Conservation (phyloP, 1,140 invertebrate genomes). For the Limonius californicus region DNA sequence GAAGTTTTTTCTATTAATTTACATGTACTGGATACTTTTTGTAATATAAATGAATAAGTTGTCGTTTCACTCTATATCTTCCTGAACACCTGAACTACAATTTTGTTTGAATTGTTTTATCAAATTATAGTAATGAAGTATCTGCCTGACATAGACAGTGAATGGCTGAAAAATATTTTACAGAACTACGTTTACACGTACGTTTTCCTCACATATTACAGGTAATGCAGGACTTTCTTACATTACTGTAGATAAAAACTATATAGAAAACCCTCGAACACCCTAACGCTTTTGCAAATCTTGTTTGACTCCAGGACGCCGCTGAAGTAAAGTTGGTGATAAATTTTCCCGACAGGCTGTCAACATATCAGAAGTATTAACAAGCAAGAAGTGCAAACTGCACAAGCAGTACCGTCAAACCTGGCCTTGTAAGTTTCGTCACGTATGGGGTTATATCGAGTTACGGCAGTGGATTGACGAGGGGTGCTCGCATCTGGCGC, state of each 20-base stretch:
- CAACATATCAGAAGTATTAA: slow-evolving; percentile 6
- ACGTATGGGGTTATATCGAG: slow-evolving; percentile 38
- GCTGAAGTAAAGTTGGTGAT: slow-evolving; percentile 5
- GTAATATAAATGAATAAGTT: too few relatives aligned
- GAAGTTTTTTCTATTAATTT: too few relatives aligned
- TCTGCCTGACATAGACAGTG: too few relatives aligned
- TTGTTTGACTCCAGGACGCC: slow-evolving; percentile 5
- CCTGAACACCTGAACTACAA: neutral
- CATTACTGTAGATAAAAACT: too few relatives aligned
- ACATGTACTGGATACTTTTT: too few relatives aligned
- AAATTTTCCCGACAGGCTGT: slow-evolving; percentile 7
- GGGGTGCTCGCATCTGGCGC: slow-evolving; percentile 28
- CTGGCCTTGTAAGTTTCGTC: slow-evolving; percentile 32
- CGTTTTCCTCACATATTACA: too few relatives aligned
- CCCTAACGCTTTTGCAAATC: neutral
- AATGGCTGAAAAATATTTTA: too few relatives aligned
- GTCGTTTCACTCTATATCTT: too few relatives aligned
- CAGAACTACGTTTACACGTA: neutral
- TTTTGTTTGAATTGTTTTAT: too few relatives aligned
- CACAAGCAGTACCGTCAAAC: slow-evolving; percentile 18
- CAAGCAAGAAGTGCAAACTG: slow-evolving; percentile 11
- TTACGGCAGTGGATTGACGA: slow-evolving; percentile 33
- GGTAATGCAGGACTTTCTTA: too few relatives aligned
- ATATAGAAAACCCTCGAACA: neutral
- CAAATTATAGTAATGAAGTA: neutral